Conservation (phyloP, 1,140 invertebrate species). For the Gonioctena quinquepunctata region DNA sequence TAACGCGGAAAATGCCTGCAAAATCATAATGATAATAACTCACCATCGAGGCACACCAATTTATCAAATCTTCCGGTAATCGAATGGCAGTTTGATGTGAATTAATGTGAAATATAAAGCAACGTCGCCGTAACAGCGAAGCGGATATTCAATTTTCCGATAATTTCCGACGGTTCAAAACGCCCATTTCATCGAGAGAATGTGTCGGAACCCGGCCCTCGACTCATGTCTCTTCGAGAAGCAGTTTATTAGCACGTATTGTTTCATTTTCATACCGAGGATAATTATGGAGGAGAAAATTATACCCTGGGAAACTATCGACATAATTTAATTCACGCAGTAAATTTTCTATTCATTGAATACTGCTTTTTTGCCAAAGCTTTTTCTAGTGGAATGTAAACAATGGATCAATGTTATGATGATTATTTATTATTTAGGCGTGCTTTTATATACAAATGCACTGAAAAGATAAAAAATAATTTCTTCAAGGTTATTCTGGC, state of each 20-base stretch:
- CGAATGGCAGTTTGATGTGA: neutral
- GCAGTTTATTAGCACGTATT: neutral
- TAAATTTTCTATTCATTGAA: too few species aligned
- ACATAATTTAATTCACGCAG: too few species aligned
- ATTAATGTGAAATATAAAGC: neutral
- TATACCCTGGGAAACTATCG: too few species aligned
- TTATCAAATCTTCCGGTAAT: neutral
- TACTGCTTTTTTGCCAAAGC: too few species aligned
- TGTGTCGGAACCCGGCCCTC: neutral
- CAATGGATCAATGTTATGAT: too few species aligned
- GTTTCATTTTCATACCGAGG: neutral
- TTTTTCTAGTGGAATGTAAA: too few species aligned
- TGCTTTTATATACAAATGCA: too few species aligned
- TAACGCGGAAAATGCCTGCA: neutral
- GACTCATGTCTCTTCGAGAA: neutral
- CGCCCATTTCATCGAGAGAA: neutral
- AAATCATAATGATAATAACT: neutral
- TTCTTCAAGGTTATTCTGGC: too few species aligned
- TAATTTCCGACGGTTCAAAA: neutral
- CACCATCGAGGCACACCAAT: neutral
- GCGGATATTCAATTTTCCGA: neutral
- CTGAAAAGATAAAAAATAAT: too few species aligned
- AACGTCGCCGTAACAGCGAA: neutral
- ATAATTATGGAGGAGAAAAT: too few species aligned
- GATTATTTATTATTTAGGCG: too few species aligned